A percentile compares a stretch with the other conserved stretches of the same genome.
Conservation (phyloP, 1,140 invertebrate species). For the Neoseiulus cucumeris region DNA sequence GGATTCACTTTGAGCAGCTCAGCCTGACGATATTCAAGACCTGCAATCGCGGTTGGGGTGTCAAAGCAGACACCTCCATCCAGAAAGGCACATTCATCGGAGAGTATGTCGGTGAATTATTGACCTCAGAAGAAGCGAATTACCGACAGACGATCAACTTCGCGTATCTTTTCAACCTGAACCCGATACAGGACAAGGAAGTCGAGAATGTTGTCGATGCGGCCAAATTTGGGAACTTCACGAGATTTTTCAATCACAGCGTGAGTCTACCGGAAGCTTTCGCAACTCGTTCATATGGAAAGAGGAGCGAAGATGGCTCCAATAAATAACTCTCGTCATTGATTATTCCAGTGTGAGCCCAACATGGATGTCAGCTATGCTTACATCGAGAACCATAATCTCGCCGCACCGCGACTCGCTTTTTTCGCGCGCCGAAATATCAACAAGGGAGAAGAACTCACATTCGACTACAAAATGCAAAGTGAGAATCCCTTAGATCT, state of each 20-base stretch:
- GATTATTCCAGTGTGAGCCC: neutral
- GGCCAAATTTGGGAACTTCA: neutral
- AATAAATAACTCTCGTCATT: too few species aligned
- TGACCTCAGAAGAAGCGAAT: neutral
- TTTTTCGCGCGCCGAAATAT: neutral
- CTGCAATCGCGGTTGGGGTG: neutral
- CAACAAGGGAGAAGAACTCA: neutral
- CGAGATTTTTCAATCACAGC: conserved; percentile 2
- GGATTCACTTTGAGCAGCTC: neutral
- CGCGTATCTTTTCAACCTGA: neutral
- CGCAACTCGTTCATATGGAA: too few species aligned
- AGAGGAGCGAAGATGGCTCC: too few species aligned
- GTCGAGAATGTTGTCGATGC: neutral
- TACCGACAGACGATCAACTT: neutral
- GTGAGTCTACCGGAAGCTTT: neutral
- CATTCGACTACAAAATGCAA: neutral
- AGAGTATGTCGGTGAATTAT: neutral
- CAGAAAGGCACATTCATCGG: neutral
- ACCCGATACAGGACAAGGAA: neutral
- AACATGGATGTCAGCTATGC: neutral
- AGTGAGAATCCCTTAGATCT: neutral
- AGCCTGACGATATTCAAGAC: conserved; percentile 1
- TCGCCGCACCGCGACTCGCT: neutral
- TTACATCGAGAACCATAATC: neutral
- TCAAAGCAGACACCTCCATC: neutral